phyloP scores from a whole-genome alignment of 2,113 vertebrate species.

The Laterallus jamaicensis region DNA sequence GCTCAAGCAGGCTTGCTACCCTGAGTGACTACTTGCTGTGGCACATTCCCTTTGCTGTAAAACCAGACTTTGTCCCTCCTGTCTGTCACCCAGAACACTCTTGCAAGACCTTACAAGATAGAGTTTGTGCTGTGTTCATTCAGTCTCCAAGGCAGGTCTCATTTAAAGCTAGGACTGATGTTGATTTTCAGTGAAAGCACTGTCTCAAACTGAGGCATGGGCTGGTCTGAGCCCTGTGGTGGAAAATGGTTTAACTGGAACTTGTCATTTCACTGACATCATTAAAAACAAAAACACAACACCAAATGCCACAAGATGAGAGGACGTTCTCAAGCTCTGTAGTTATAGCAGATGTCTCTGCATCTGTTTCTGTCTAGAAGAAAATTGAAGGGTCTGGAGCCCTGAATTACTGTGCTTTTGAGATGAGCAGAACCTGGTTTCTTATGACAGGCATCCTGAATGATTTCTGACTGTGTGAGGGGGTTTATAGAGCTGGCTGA shows the following conservation, averaged over 20 bases:
- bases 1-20: neutral
- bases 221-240: neutral
- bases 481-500: neutral
- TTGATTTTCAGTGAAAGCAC: neutral
- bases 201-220: neutral
- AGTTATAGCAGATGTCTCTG: neutral
- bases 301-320: no score
- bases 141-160: neutral
- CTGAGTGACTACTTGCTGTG: neutral
- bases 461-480: neutral
- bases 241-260: neutral
- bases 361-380: neutral
- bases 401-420: neutral
- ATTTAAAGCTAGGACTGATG: neutral
- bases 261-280: neutral
- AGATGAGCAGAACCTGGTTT: neutral
- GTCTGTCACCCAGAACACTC: neutral
- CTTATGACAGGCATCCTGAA: neutral
- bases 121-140: neutral
- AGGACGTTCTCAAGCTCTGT: neutral
- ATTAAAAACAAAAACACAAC: neutral
- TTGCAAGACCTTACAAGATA: neutral
- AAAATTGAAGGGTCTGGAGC: neutral
- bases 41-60: neutral
- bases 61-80: neutral